These are phyloP conservation scores for Oryzias melastigma DNA, from an alignment of 2,113 vertebrate species.

Conservation along the genomic window DNA sequence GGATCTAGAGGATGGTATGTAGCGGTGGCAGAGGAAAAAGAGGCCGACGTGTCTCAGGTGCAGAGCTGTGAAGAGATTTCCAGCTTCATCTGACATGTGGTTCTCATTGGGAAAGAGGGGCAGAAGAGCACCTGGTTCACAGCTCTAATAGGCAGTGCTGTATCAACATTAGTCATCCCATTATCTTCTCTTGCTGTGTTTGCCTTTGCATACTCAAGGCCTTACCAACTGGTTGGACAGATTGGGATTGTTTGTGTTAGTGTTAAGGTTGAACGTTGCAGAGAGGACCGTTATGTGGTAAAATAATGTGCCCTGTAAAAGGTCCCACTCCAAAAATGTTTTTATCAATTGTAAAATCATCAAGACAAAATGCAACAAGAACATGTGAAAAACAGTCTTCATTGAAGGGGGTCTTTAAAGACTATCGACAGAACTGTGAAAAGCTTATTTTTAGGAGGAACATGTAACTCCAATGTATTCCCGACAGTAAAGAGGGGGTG, in stretches of 20 bases:
- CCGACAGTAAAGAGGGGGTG: constrained; percentile 53
- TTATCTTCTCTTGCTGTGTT: constrained; percentile 45
- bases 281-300: neutral
- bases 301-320: too few relatives aligned
- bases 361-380: too few relatives aligned
- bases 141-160: constrained; percentile 46
- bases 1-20: constrained; percentile 18
- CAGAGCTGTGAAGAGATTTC: constrained; percentile 8
- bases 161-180: constrained; percentile 56
- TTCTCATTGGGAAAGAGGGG: constrained; percentile 54
- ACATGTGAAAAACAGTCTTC: too few relatives aligned
- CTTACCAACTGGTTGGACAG: constrained; percentile 26
- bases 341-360: too few relatives aligned
- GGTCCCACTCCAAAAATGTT: too few relatives aligned
- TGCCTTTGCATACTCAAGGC: constrained; percentile 36
- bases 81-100: constrained; percentile 58
- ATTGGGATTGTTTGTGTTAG: constrained; percentile 5
- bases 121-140: constrained; percentile 39
- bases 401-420: neutral
- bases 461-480: constrained; percentile 37
- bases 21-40: constrained; percentile 7
- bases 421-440: neutral
- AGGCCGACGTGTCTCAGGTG: constrained; percentile 41
- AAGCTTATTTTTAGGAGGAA: constrained; percentile 17
- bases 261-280: neutral